Percentiles rank a stretch among this genome's conserved stretches.
Evolutionary conservation across 2,888 invertebrate genomes (phyloP).

Genomic region (Campopleginae sp.): DNA sequence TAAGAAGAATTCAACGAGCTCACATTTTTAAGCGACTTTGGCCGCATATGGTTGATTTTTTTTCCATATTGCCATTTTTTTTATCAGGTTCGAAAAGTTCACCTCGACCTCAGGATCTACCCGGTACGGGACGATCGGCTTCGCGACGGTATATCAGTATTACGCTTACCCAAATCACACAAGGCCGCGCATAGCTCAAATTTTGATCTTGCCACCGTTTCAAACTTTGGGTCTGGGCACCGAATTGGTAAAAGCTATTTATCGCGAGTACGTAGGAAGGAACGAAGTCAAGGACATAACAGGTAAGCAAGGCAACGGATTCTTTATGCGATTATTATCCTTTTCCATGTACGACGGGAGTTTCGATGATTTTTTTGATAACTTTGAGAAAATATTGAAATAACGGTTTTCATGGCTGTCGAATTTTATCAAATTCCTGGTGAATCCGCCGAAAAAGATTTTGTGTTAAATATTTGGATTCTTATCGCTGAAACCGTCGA

Average conservation of each 20-base stretch:
- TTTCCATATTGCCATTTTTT: neutral
- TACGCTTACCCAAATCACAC: constrained; percentile 95
- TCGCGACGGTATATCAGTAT: constrained; percentile 96
- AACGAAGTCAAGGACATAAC: constrained; percentile 89
- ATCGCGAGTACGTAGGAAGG: constrained; percentile 85
- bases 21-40: too few relatives aligned
- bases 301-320: constrained; percentile 84
- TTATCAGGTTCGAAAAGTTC: constrained; percentile 89
- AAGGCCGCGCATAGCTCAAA: constrained; percentile 96
- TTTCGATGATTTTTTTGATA: neutral
- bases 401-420: too few relatives aligned
- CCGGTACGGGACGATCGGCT: constrained; percentile 93
- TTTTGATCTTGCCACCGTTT: constrained; percentile 96
- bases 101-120: constrained; percentile 86
- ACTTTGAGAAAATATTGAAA: too few relatives aligned
- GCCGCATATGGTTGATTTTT: too few relatives aligned
- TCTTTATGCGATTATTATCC: neutral
- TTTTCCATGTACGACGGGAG: constrained; percentile 4
- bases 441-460: too few relatives aligned
- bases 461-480: too few relatives aligned
- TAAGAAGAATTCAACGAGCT: too few relatives aligned
- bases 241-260: constrained; percentile 88
- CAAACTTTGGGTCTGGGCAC: constrained; percentile 94
- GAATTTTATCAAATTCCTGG: too few relatives aligned
- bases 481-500: too few relatives aligned